Evolutionary conservation across 1,140 invertebrate species (phyloP), one percentile per base, ranked within the genome.

Genomic region (Cotesia typhae): DNA sequence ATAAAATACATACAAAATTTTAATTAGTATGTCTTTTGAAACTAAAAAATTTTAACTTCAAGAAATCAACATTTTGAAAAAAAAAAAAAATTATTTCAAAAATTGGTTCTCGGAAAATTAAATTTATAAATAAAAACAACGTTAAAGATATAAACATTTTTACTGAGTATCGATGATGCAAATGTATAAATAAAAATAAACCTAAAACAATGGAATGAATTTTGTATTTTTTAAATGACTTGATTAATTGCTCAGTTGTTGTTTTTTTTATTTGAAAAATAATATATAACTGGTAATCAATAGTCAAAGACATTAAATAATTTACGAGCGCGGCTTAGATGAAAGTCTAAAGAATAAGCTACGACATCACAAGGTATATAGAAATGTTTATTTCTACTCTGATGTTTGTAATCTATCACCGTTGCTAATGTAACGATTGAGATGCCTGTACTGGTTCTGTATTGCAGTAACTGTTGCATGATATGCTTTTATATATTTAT

Each of bases 271-370:
- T 55, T 55, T 55, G 53, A n/a, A n/a, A 9, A 20, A 28, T 20
- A 20, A 59, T 59, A 59, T 59, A 59, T 20, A 59, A 20, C 20
- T 20, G 17, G 14, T 20, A 59, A 59, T 59, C 57, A 20, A 28
- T 59, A 59, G 57, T 59, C 57, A 59, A 17, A 28, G 57, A 35
- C 57, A 20, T 20, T 10, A 59, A 59, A 59, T 10, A 59, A 59
- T 59, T 59, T 59, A 59, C 17, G 57, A 59, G 17, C 57, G 57
- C 57, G 57, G 57, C 17, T 17, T 20, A 59, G 57, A 59, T 59
- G 57, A 59, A 59, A 59, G 57, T 59, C 28, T 28, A 28, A 28
- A 2, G 28, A 59, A 59, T 59, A 59, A 59, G 57, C 57, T 20
- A 59, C 20, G 57, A 59, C 57, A 59, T 59, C 57, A 59, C 57